Evolutionary conservation across 1,140 invertebrate genomes (phyloP), one percentile per base, ranked within the genome.

Genomic region (Cyclina sinensis): DNA sequence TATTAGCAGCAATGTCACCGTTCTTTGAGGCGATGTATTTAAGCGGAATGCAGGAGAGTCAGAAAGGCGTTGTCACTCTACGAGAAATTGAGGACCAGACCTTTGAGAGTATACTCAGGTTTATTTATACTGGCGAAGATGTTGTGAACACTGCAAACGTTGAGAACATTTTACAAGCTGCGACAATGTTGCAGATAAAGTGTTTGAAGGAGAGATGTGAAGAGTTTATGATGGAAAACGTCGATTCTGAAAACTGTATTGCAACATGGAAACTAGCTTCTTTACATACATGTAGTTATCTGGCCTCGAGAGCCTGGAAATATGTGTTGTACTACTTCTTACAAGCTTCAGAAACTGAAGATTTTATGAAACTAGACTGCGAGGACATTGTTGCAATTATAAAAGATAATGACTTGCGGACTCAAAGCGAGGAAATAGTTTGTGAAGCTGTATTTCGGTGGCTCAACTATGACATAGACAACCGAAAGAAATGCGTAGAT

Each of bases 1-100:
- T 99, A 80, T 96, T 99, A 74, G 97, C 97, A 92, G 97, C 98
- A 86, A 97, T 97, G 70, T 98, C 98, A 93, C 98, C 98, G 95
- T 99, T 98, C 95, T 99, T 99, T 96, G 97, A 97, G 80, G 98
- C 98, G 62, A 99, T 99, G 98, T 99, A 99, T 94, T 98, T 97
- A 35, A 97, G 97, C 88, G 97, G 97, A 81, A 95, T 99, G 90
- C 96, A 97, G 92, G 98, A 99, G 96, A 91, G 91, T 82, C 83
- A 91, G 18, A 89, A 91, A 76, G 90, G 91, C 43, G 68, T 46
- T 21, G 89, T 90, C 16, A 68, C 39, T 0, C 7, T 89, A 30
- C 46, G 39, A n/a, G 83, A 84, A 11, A 74, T 86, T 27, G 48
- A 57, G 24, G 57, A 24, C n/a, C 12, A 84, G 24, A 79, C 86